Conservation (phyloP, 2,888 invertebrate genomes). For the Incurvaria masculella region DNA sequence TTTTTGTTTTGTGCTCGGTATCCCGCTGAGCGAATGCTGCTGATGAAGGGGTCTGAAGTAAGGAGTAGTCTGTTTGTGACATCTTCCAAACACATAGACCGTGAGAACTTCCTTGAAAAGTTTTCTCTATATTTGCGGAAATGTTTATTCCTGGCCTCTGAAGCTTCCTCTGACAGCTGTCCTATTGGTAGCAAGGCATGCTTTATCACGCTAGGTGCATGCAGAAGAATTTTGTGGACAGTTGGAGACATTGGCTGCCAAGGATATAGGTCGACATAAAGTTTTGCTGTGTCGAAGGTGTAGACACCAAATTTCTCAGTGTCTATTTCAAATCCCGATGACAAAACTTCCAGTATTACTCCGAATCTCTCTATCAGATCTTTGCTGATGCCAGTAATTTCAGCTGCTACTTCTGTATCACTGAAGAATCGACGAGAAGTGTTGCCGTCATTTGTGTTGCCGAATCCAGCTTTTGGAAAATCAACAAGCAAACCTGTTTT, state of each 20-base stretch:
- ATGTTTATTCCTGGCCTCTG: constrained; percentile 19
- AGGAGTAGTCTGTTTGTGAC: constrained; percentile 16
- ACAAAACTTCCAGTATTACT: constrained; percentile 12
- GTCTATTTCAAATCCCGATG: constrained; percentile 9
- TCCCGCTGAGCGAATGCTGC: too few species aligned
- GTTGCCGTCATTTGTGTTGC: constrained; percentile 23
- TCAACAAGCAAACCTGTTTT: constrained; percentile 19
- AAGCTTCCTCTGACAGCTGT: constrained; percentile 18
- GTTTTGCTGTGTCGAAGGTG: constrained; percentile 11
- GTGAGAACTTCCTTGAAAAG: constrained; percentile 15
- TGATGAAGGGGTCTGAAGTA: constrained; percentile 9
- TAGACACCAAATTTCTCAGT: constrained; percentile 8
- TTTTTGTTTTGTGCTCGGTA: too few species aligned
- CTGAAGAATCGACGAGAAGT: constrained; percentile 19
- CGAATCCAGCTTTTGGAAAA: constrained; percentile 20
- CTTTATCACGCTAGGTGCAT: constrained; percentile 16
- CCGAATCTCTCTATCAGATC: constrained; percentile 12
- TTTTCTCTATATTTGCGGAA: constrained; percentile 13
- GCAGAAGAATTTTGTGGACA: constrained; percentile 20
- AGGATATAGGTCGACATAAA: constrained; percentile 18
- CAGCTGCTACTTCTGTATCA: constrained; percentile 14
- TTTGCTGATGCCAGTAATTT: constrained; percentile 21
- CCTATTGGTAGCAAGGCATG: constrained; percentile 19
- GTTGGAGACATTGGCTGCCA: constrained; percentile 21
- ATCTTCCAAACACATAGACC: constrained; percentile 12